Evolutionary conservation across 2,797 vertebrate species (phyloP).

Genomic region (Sebastes vulpes): DNA sequence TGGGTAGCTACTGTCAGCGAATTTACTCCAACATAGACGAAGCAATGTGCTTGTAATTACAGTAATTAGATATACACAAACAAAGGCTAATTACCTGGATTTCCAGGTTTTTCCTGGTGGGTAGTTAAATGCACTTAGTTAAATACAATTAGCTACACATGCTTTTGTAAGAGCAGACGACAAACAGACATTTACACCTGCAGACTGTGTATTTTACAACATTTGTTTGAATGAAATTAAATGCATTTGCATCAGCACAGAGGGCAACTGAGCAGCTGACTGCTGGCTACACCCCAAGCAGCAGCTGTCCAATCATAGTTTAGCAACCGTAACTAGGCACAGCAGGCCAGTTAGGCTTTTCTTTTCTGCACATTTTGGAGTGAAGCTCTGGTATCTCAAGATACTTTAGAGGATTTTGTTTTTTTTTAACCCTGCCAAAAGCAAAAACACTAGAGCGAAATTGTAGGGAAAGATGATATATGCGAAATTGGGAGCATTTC

Average conservation of each 20-base stretch:
- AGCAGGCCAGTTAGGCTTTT: not conserved
- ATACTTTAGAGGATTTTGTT: not conserved
- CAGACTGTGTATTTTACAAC: not conserved
- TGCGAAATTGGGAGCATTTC: too few relatives aligned
- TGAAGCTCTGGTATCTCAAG: not conserved
- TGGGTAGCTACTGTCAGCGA: not conserved
- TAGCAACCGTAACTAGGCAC: not conserved
- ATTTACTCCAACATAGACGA: not conserved
- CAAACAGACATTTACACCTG: not conserved
- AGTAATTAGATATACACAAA: not conserved
- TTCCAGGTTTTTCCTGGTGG: not conserved
- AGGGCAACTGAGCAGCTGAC: not conserved
- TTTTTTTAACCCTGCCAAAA: not conserved
- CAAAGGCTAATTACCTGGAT: conserved; percentile 11
- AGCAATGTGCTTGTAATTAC: conserved; percentile 1
- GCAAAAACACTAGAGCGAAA: not conserved
- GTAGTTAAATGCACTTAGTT: conserved; percentile 1
- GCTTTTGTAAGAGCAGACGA: not conserved
- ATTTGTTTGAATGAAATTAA: not conserved
- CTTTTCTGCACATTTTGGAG: not conserved
- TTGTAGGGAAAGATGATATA: not conserved
- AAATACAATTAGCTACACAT: not conserved
- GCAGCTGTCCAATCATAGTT: not conserved
- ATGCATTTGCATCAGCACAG: not conserved
- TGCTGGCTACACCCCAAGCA: not conserved